Conservation (phyloP, 2,888 invertebrate species). For the Pheosia tremula region DNA sequence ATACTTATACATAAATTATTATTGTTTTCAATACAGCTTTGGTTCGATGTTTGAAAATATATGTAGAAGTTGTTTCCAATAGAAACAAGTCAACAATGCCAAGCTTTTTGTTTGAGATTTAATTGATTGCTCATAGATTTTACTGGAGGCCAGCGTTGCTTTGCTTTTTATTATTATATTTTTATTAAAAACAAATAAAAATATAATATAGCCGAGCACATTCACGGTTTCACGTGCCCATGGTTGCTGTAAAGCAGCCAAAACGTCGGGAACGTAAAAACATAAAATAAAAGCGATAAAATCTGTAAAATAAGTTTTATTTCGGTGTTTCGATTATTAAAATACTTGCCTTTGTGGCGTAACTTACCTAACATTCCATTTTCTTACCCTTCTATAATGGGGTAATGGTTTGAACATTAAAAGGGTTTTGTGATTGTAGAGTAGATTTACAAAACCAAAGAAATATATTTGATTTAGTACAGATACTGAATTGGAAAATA, state of each 20-base stretch:
- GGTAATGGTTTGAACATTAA: too few relatives aligned
- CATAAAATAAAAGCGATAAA: too few relatives aligned
- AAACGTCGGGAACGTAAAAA: too few relatives aligned
- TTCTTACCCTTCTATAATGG: too few relatives aligned
- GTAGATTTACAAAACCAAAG: neutral
- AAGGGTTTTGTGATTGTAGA: neutral
- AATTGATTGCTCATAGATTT: conserved; percentile 32
- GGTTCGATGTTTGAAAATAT: conserved; percentile 21
- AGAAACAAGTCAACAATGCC: conserved; percentile 26
- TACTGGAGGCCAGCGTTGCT: conserved; percentile 12
- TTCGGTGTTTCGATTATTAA: too few relatives aligned
- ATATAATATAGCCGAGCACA: conserved; percentile 22
- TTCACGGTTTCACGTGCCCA: too few relatives aligned
- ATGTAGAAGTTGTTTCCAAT: conserved; percentile 14
- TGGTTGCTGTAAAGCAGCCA: too few relatives aligned
- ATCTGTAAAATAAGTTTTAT: too few relatives aligned
- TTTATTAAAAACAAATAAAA: conserved; percentile 27
- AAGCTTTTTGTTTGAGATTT: conserved; percentile 22
- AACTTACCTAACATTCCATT: neutral
- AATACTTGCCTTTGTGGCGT: conserved; percentile 17
- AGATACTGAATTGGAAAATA: conserved; percentile 4
- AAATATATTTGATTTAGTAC: neutral
- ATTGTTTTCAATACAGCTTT: neutral
- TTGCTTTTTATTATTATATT: conserved; percentile 6
- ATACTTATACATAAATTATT: neutral